Evolutionary conservation across 2,888 invertebrate genomes (phyloP).

Genomic region (Nephrotoma flavescens): DNA sequence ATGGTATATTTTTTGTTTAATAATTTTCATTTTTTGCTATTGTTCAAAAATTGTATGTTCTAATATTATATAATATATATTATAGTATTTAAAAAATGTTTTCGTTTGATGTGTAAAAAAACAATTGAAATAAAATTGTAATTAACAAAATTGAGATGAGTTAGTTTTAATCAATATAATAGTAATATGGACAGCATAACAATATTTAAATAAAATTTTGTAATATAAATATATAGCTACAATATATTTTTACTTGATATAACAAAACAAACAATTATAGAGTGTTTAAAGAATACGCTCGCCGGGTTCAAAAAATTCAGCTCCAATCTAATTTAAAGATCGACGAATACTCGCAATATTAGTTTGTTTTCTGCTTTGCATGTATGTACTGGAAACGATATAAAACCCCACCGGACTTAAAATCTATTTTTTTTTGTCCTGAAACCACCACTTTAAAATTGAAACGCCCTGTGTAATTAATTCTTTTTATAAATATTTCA

Average conservation of each 20-base stretch:
- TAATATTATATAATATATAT: neutral
- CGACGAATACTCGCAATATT: no score
- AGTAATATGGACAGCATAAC: neutral
- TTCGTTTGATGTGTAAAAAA: neutral
- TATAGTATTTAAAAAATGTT: neutral
- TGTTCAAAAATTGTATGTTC: neutral
- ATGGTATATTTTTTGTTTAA: neutral
- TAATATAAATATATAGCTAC: neutral
- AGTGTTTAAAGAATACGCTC: no score
- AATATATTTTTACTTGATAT: neutral
- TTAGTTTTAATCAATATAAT: neutral
- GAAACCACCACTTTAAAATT: no score
- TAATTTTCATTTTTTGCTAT: neutral
- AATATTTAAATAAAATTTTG: neutral
- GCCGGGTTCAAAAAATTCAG: no score
- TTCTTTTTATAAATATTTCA: neutral
- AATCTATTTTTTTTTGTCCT: no score
- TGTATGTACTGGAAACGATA: no score
- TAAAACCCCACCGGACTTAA: no score
- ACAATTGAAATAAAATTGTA: neutral
- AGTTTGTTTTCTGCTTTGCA: no score
- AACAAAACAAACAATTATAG: neutral
- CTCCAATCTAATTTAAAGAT: no score
- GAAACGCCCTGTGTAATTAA: no score
- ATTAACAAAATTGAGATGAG: neutral